Evolutionary conservation across 2,888 invertebrate genomes (phyloP).

Genomic region (Lathronympha strigana): DNA sequence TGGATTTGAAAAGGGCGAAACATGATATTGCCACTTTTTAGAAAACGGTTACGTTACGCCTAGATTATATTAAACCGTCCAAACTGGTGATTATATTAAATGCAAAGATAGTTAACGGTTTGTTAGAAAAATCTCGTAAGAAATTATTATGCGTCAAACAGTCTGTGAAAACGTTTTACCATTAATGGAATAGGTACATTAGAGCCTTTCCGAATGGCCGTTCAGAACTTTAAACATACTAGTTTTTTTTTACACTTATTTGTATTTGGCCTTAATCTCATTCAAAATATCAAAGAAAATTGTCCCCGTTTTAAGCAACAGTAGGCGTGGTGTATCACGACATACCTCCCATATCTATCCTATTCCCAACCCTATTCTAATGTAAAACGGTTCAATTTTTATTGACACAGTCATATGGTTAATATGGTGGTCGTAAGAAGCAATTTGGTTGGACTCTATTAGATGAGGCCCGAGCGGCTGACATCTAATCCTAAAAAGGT

Average conservation of each 20-base stretch:
- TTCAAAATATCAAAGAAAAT: constrained; percentile 56
- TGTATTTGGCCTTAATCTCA: constrained; percentile 40
- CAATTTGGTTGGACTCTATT: constrained; percentile 70
- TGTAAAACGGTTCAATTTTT: constrained; percentile 44
- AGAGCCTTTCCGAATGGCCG: background rate
- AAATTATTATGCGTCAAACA: too few species aligned
- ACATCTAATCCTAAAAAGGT: background rate
- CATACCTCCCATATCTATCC: constrained; percentile 38
- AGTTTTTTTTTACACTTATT: constrained; percentile 18
- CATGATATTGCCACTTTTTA: too few species aligned
- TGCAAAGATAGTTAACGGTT: too few species aligned
- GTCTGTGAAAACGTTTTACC: too few species aligned
- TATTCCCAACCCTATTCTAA: constrained; percentile 37
- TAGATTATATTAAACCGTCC: too few species aligned
- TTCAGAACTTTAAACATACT: constrained; percentile 12
- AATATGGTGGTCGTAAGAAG: constrained; percentile 49
- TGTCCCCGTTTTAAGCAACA: constrained; percentile 78
- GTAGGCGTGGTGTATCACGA: constrained; percentile 74
- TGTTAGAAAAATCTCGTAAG: too few species aligned
- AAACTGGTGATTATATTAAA: too few species aligned
- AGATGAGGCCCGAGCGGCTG: constrained; percentile 49
- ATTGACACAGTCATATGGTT: constrained; percentile 6
- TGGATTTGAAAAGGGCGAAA: too few species aligned
- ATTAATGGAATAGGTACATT: background rate
- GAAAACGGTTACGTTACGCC: too few species aligned